Base-by-base conservation (phyloP, 2,797 vertebrate genomes). In the Rhinophrynus dorsalis region DNA sequence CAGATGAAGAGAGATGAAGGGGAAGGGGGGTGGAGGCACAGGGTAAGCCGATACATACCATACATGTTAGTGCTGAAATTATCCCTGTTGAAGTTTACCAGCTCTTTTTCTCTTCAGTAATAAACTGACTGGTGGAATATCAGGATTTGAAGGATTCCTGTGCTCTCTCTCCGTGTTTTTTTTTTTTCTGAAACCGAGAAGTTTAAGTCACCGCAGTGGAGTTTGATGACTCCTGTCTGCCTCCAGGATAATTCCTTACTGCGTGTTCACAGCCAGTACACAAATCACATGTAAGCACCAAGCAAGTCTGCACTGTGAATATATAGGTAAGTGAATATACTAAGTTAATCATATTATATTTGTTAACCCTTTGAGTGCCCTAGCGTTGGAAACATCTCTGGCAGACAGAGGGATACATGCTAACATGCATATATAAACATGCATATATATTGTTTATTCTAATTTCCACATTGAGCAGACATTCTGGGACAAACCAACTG, bases 21-120 rank as follows among this genome's bases (percentile, higher is more conserved):
- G 40, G 67, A 2, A 5, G 33, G 8, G 27, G 48, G 13, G 40
- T 57, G 38, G 59, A 45, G 40, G 61, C 30, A 13, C 23, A 29
- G 20, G 23, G 32, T 35, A 29, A 50, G 42, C 60, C 32, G 33
- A 50, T 51, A 57, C 57, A 62, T 60, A 27, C 62, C 51, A 69
- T 69, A 48, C 67, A 61, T 61, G 47, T 69, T 20, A 61, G 26
- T 12, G 35, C 30, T 63, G 9, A 18, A 54, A 23, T 61, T 61
- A 54, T 70, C 56, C 37, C 67, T 10, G 38, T 38, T 40, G 59
- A 56, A 50, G 55, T 68, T 48, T 12, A 23, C 45, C 45, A 20
- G 45, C n/a, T 48, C 45, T 10, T 13, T 68, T 51, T 40, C 40
- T 56, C 40, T 55, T 17, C 23, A 9, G 47, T 47, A 20, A 45